Percentiles rank a stretch among this genome's conserved stretches.
Conservation (phyloP, 2,113 vertebrate species). For the Enhydra lutris region DNA sequence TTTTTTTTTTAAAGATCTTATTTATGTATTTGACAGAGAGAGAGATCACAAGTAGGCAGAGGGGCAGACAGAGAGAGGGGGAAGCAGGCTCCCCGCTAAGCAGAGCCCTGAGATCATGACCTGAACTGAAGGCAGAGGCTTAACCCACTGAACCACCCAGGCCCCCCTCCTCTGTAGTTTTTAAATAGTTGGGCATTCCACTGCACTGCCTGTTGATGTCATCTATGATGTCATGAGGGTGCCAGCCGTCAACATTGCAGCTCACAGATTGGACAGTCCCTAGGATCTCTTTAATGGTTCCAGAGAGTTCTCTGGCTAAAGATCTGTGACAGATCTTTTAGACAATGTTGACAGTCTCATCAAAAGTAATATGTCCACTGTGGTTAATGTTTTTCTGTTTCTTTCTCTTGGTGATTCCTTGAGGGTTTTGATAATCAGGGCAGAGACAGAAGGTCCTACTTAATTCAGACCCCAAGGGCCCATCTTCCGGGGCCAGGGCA, state of each 20-base stretch:
- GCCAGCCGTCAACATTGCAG: not conserved
- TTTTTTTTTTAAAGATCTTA: too few relatives aligned
- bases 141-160: too few relatives aligned
- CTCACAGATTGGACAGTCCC: not conserved
- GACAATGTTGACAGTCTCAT: not conserved
- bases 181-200: not conserved
- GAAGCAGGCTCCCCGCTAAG: too few relatives aligned
- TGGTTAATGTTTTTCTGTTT: not conserved
- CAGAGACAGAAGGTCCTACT: not conserved
- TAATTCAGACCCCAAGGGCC: not conserved
- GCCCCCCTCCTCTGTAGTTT: not conserved
- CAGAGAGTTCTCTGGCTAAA: not conserved
- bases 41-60: too few relatives aligned
- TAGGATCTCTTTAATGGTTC: not conserved
- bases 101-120: too few relatives aligned
- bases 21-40: too few relatives aligned
- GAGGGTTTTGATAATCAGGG: not conserved
- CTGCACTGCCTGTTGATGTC: not conserved
- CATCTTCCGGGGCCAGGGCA: not conserved
- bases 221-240: not conserved
- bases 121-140: too few relatives aligned
- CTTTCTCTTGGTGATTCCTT: not conserved
- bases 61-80: too few relatives aligned
- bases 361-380: not conserved
- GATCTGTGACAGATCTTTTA: not conserved